Conservation (phyloP, 1,140 invertebrate genomes). For the Drosophila nigromelanica region DNA sequence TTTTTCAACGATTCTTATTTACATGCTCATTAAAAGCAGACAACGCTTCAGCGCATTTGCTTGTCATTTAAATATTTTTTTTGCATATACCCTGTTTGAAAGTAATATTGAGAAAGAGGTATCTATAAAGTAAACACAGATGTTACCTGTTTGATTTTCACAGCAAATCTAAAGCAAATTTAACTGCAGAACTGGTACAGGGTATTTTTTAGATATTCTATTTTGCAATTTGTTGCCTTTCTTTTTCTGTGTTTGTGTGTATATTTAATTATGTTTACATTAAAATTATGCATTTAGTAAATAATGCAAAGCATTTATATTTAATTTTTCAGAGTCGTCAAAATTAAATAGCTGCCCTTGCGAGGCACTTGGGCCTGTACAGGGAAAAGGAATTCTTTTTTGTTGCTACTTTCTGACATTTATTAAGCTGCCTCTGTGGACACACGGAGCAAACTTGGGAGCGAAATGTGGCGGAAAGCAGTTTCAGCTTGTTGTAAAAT, state of each 20-base stretch:
- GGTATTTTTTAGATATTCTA: not conserved
- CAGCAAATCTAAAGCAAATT: too few species aligned
- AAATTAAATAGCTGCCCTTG: slow-evolving; percentile 23
- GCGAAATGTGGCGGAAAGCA: slow-evolving; percentile 36
- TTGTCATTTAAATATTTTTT: not conserved
- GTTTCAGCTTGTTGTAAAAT: slow-evolving; percentile 64
- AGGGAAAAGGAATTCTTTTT: not conserved
- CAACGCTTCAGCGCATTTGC: slow-evolving; percentile 18
- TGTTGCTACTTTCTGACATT: slow-evolving; percentile 57
- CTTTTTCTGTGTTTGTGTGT: slow-evolving; percentile 13
- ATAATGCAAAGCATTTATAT: slow-evolving; percentile 32
- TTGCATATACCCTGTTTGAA: not conserved
- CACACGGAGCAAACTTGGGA: not conserved
- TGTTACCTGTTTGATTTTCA: too few species aligned
- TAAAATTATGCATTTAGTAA: slow-evolving; percentile 37
- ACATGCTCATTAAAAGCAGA: slow-evolving; percentile 58
- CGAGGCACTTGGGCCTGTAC: slow-evolving; percentile 9
- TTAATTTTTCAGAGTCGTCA: slow-evolving; percentile 4
- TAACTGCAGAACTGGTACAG: too few species aligned
- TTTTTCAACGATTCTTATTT: slow-evolving; percentile 44
- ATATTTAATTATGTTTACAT: slow-evolving; percentile 50
- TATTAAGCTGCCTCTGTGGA: slow-evolving; percentile 61
- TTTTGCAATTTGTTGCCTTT: not conserved
- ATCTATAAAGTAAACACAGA: too few species aligned
- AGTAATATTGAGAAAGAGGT: too few species aligned